Evolutionary conservation across 2,797 vertebrate species (phyloP), one percentile per base, ranked within the genome.

Genomic region (Coendou prehensilis): DNA sequence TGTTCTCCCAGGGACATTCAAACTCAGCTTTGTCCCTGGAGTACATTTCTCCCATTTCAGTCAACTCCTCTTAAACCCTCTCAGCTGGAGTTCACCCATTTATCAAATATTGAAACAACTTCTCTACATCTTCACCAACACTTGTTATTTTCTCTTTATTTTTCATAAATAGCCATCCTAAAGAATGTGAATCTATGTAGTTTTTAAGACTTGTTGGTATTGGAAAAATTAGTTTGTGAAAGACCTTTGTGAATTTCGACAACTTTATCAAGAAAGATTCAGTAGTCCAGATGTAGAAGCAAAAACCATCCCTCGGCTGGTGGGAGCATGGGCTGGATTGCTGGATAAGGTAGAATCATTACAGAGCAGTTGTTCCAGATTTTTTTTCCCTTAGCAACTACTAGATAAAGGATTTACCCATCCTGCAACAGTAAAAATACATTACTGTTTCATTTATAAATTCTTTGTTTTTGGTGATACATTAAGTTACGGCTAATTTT

Each of bases 221-320:
- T 79, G 52, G 33, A 50, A 71, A 91, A 89, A 89, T 61, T 23
- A 85, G 37, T 61, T 84, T 57, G 17, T 61, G 2, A 30, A n/a
- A 64, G 57, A 50, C 33, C 41, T 45, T 33, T 82, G 47, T 83
- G 81, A 75, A 79, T 47, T 79, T 85, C 45, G 76, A 73, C 2
- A 17, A 5, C 50, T 94, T 96, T 91, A 28, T 59, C 17, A 6
- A 76, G 83, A 83, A 73, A 23, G 61, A 33, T 87, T 94, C 22
- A 22, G 63, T 13, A 8, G 37, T 64, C 23, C 41, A 56, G 59
- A 33, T 20, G 5, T 54, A 78, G 26, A n/a, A 61, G 33, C 18
- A 73, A 54, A 61, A 64, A 56, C 33, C 45, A 50, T 54, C 22
- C n/a, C 26, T 81, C 45, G 54, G 41, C 52, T 50, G 56, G 41